Evolutionary conservation across 2,888 invertebrate genomes (phyloP), one percentile per base, ranked within the genome.

Genomic region (Orchesellides sinensis): DNA sequence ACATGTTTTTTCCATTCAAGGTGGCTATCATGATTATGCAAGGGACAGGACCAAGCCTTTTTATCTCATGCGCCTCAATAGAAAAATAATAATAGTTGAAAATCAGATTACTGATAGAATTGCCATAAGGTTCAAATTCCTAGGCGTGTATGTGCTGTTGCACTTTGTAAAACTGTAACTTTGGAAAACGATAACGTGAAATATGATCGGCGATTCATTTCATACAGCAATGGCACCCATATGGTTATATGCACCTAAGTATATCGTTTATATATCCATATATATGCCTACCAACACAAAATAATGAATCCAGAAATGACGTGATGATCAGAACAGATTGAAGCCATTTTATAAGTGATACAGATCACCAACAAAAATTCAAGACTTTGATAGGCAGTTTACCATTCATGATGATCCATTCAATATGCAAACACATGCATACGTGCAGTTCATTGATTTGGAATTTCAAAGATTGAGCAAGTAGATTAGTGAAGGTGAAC

Each of bases 41-140:
- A 25, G 12, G 23, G 6, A 35, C 23, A 56, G 29, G 73, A 32
- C 72, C 79, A 70, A 79, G 63, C 72, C 65, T 78, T 77, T 8
- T 21, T n/a, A 17, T 19, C 27, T 47, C 14, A n/a, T n/a, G n/a
- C n/a, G 6, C 40, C 14, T 61, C 10, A n/a, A 35, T 2, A 65
- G 40, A 40, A 65, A 23, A 40, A 78, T 54, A 78, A 56, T 77
- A 69, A 61, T 61, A 70, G 69, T 61, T 17, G 78, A 78, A n/a
- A 78, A 78, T 78, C 78, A 78, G 70, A 78, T 78, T 69, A 78
- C 69, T 40, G 27, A 72, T 61, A 70, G 79, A 70, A 61, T 70
- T 61, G 79, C 72, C 79, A 79, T 79, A 79, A 79, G 79, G 79
- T 72, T 72, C 79, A 25, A 79, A 79, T 70, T 72, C 78, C 78